Percentiles rank a stretch among this genome's conserved stretches.
These are phyloP conservation scores for Cryptophagus acutangulus DNA, from an alignment of 2,888 invertebrate species.

Conservation along the genomic window DNA sequence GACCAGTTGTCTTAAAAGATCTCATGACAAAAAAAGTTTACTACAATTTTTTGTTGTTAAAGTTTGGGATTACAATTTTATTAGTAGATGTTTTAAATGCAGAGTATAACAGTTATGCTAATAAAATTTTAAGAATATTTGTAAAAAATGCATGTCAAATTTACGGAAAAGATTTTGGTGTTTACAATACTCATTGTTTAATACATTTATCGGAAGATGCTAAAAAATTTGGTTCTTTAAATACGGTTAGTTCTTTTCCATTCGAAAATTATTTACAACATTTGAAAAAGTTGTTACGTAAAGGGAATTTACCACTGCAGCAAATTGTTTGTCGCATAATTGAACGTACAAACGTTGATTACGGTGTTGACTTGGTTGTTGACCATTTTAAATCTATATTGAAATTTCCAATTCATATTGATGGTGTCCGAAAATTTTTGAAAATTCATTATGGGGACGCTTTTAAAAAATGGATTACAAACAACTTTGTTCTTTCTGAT, in stretches of 20 bases:
- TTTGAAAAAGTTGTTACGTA: slow-evolving; percentile 18
- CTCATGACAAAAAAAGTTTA: slow-evolving; percentile 12
- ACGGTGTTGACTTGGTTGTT: too few species aligned
- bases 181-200: slow-evolving; percentile 9
- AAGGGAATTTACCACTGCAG: slow-evolving; percentile 18
- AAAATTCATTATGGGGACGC: slow-evolving; percentile 6
- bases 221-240: slow-evolving; percentile 16
- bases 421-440: too few species aligned
- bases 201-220: slow-evolving; percentile 12
- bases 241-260: slow-evolving; percentile 16
- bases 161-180: slow-evolving; percentile 4
- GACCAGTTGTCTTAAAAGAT: slow-evolving; percentile 14
- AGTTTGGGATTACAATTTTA: slow-evolving; percentile 15
- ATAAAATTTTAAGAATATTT: slow-evolving; percentile 15
- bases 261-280: slow-evolving; percentile 20
- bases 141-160: slow-evolving; percentile 11
- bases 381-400: too few species aligned
- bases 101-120: slow-evolving; percentile 19
- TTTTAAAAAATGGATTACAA: slow-evolving; percentile 6
- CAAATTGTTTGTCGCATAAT: slow-evolving; percentile 16
- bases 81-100: slow-evolving; percentile 12
- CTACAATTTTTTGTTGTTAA: slow-evolving; percentile 13
- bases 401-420: too few species aligned
- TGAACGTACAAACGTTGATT: slow-evolving; percentile 10
- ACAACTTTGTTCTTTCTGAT: neutral